phyloP scores from a whole-genome alignment of 2,888 invertebrate species.

The Suillia variegata region DNA sequence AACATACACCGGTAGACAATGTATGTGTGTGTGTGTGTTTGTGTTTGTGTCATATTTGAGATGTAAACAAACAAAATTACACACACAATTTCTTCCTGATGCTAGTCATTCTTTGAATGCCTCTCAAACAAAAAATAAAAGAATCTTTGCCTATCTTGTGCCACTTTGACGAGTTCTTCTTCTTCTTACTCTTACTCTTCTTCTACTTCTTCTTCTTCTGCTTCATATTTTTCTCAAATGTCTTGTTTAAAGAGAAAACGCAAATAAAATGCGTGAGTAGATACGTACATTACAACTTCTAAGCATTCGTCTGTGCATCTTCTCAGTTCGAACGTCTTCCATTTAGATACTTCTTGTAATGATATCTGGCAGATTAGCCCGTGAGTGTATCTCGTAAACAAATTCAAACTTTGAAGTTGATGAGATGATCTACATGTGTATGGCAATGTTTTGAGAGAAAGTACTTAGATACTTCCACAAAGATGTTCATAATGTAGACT shows the following conservation, averaged over 20 bases:
- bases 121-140: too few relatives aligned
- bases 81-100: neutral
- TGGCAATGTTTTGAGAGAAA: neutral
- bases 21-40: too few relatives aligned
- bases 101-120: too few relatives aligned
- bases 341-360: neutral
- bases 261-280: conserved; percentile 14
- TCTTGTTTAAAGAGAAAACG: conserved; percentile 7
- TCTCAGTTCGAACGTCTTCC: neutral
- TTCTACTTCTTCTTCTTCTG: neutral
- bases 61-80: conserved; percentile 7
- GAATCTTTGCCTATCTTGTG: too few relatives aligned
- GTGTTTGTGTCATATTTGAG: conserved; percentile 3
- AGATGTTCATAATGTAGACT: too few relatives aligned
- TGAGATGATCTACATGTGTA: neutral
- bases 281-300: too few relatives aligned
- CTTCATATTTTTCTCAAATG: neutral
- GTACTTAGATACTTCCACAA: too few relatives aligned
- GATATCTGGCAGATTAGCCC: conserved; percentile 13
- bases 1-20: too few relatives aligned
- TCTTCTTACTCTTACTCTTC: neutral
- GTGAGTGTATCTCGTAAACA: conserved; percentile 8
- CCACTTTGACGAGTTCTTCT: neutral
- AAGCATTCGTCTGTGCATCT: conserved; percentile 2
- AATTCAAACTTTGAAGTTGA: neutral